Conservation (phyloP, 2,113 vertebrate species). For the Ptilonorhynchus violaceus region DNA sequence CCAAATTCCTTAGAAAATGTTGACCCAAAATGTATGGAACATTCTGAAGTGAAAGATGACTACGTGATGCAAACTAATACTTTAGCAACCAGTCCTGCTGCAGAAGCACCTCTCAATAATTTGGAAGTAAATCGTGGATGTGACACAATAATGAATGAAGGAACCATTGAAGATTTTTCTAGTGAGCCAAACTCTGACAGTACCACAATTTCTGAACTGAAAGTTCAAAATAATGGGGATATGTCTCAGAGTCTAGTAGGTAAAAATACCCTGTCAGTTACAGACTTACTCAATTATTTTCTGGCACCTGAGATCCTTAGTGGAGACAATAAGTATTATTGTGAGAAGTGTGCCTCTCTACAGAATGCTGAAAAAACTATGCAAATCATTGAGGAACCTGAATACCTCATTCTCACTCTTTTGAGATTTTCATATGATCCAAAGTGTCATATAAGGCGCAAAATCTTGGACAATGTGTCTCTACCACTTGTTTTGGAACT, state of each 20-base stretch:
- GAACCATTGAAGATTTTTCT: conserved; percentile 20
- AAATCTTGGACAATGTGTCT: conserved; percentile 93
- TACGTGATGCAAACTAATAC: conserved; percentile 14
- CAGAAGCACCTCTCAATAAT: conserved; percentile 18
- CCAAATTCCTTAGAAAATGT: conserved; percentile 65
- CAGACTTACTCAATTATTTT: conserved; percentile 94
- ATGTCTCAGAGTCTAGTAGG: conserved; percentile 66
- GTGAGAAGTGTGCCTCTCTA: conserved; percentile 91
- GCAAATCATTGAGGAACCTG: conserved; percentile 88
- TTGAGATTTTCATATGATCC: conserved; percentile 95
- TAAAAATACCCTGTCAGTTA: conserved; percentile 81
- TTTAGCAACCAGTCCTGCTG: background rate
- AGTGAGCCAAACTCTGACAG: conserved; percentile 43
- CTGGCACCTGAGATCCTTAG: conserved; percentile 94
- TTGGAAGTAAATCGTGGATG: conserved; percentile 32
- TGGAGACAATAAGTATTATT: conserved; percentile 95
- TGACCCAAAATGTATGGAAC: conserved; percentile 28
- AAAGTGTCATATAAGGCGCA: conserved; percentile 91
- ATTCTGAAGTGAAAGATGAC: conserved; percentile 33
- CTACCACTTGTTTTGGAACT: conserved; percentile 86
- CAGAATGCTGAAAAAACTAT: conserved; percentile 94
- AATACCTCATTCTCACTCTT: conserved; percentile 97
- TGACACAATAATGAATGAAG: conserved; percentile 37
- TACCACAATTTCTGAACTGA: conserved; percentile 19
- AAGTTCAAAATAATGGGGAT: conserved; percentile 39